These are phyloP conservation scores for Onchidella celtica DNA, from an alignment of 2,888 invertebrate genomes.

Conservation along the genomic window DNA sequence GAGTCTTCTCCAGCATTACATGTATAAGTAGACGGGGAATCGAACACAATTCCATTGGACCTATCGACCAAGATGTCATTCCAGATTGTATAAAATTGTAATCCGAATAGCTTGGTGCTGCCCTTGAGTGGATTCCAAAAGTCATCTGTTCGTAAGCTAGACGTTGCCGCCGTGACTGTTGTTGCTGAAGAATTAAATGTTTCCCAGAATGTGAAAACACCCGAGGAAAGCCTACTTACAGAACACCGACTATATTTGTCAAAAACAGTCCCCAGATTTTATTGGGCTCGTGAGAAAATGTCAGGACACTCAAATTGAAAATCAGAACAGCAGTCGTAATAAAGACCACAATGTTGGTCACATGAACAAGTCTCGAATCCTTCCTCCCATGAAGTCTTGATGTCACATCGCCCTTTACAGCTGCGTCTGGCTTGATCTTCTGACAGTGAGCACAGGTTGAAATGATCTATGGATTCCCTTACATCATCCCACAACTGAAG, in stretches of 20 bases:
- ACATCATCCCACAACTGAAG: no score
- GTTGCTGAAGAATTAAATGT: neutral
- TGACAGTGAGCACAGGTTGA: no score
- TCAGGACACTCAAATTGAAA: neutral
- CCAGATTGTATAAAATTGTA: neutral
- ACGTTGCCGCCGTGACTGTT: neutral
- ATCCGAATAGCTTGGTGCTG: no score
- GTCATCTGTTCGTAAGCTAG: neutral
- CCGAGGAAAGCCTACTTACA: neutral
- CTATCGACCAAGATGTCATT: neutral
- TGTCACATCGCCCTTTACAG: neutral
- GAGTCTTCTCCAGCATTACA: neutral
- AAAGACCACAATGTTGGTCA: neutral
- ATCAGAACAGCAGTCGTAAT: neutral
- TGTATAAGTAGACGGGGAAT: neutral
- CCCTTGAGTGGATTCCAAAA: no score
- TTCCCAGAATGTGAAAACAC: neutral
- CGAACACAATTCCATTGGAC: neutral
- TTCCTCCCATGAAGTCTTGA: neutral
- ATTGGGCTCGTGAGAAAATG: neutral
- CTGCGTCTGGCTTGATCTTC: neutral
- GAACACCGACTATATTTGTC: neutral
- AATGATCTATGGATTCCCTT: no score
- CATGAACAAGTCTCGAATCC: neutral
- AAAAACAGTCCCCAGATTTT: neutral